Evolutionary conservation across 2,113 vertebrate species (phyloP).

Genomic region (Oryzias woworae): DNA sequence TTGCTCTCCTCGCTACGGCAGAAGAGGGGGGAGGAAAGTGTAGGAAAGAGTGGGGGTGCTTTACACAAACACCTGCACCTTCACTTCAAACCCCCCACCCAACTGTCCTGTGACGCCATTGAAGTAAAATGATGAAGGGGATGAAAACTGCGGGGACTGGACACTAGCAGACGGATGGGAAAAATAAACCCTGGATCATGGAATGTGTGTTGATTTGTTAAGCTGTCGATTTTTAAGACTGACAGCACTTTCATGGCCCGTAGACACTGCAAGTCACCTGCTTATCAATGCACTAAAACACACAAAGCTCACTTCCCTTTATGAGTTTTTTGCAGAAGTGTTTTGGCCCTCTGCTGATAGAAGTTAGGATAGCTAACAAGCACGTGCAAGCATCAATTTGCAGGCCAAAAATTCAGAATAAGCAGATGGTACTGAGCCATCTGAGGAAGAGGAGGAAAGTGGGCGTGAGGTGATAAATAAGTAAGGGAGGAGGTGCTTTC

Average conservation of each 20-base stretch:
- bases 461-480: constrained; percentile 48
- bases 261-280: constrained; percentile 11
- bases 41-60: constrained; percentile 17
- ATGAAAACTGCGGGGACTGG: constrained; percentile 15
- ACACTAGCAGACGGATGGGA: constrained; percentile 28
- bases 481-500: constrained; percentile 40
- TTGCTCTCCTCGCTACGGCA: constrained; percentile 70
- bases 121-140: constrained; percentile 22
- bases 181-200: constrained; percentile 12
- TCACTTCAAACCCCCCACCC: constrained; percentile 17
- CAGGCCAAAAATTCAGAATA: constrained; percentile 51
- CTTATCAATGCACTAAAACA: constrained; percentile 10
- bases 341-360: constrained; percentile 32
- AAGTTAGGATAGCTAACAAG: constrained; percentile 49
- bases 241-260: constrained; percentile 2
- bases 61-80: constrained; percentile 66
- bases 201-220: constrained; percentile 21
- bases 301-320: too few relatives aligned
- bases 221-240: constrained; percentile 6
- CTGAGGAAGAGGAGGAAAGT: constrained; percentile 67
- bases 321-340: too few relatives aligned
- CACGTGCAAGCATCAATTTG: constrained; percentile 45
- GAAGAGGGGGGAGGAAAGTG: constrained; percentile 51
- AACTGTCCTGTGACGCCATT: constrained; percentile 35
- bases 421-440: constrained; percentile 45